Conservation (phyloP, 2,113 vertebrate species). For the Micromys minutus region DNA sequence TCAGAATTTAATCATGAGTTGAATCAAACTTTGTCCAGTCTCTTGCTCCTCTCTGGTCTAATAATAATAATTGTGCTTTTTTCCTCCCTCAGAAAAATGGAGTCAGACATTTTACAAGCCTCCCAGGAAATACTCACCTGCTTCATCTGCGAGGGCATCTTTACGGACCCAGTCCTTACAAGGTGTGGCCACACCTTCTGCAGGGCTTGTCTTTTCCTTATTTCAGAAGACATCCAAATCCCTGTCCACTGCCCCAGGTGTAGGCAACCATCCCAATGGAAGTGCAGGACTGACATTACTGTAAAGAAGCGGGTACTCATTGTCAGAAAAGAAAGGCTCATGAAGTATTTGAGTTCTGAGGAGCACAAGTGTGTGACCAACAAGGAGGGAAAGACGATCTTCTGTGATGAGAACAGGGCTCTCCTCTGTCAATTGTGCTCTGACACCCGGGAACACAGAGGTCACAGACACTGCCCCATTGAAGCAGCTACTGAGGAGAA, state of each 20-base stretch:
- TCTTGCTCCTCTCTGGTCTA: neutral
- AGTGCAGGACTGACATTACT: too few species aligned
- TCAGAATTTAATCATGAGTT: neutral
- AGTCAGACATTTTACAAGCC: neutral
- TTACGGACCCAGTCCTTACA: neutral
- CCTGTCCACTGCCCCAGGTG: neutral
- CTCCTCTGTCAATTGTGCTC: neutral
- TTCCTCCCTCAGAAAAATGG: neutral
- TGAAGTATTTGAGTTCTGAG: neutral
- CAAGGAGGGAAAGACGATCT: neutral
- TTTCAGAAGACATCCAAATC: neutral
- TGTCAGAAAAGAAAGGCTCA: neutral
- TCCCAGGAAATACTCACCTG: neutral
- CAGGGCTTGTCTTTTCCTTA: neutral
- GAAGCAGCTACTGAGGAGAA: neutral
- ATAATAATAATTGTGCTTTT: neutral
- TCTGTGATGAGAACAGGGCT: neutral
- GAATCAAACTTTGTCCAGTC: neutral
- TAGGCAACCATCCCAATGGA: too few species aligned
- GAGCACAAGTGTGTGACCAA: neutral
- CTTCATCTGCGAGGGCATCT: neutral
- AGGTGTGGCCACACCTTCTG: neutral
- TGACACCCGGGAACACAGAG: neutral
- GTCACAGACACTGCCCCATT: neutral
- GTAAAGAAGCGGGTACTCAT: neutral